Base-by-base conservation (phyloP, 2,888 invertebrate genomes). In the Tachystola acroxantha region DNA sequence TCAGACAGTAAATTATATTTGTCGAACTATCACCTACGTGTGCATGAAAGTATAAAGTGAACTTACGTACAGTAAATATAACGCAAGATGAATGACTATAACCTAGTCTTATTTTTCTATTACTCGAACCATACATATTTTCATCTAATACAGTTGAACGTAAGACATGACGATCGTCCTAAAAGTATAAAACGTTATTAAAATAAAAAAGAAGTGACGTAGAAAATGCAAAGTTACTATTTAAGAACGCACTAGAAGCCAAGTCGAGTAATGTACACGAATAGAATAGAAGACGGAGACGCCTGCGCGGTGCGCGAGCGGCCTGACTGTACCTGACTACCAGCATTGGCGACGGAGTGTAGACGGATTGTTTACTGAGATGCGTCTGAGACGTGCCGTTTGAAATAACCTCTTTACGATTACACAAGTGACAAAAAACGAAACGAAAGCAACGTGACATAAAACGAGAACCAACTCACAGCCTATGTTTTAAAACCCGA, bases 401-500 rank as follows among this genome's bases (percentile, higher is more conserved):
- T 75, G 71, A 71, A 74, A 74, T 65, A 68, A 71, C 65, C 65
- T 64, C 66, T 62, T 65, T 51, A 48, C 41, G 42, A 42, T 51
- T 51, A 53, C 37, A 57, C 37, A 57, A 59, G 57, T 67, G 59
- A 63, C 60, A 60, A 57, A 65, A 27, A 64, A 61, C 55, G 54
- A 57, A 63, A 76, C 64, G 60, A 76, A 81, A 81, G 74, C 71
- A 70, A 77, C 61, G 64, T 67, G 61, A 67, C 67, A 67, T 68
- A 66, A 73, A 79, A 79, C 67, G 74, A 82, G 79, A 80, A 82
- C 81, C 81, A 78, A 80, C 81, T 84, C 85, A 86, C 85, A 86
- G 85, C 85, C 85, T 79, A 76, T 71, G 66, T 73, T 73, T 53
- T 67, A 64, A 68, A 74, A 80, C 70, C 72, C 75, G 72, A 66